These are phyloP conservation scores for Mylabris phalerata DNA, from an alignment of 1,140 invertebrate species.

Conservation along the genomic window DNA sequence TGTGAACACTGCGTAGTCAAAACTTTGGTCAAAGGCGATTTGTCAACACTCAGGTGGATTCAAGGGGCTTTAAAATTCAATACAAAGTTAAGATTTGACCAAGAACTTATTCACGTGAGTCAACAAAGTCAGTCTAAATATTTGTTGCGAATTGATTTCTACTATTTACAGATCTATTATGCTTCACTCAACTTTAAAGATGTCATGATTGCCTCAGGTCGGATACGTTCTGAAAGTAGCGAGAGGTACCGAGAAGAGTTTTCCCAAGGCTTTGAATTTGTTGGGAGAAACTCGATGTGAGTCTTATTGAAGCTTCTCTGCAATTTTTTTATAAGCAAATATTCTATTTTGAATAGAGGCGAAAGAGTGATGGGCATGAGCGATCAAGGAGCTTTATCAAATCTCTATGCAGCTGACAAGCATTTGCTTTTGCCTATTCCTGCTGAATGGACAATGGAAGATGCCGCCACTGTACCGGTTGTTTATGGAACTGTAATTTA, in stretches of 20 bases:
- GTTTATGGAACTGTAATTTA: too few species aligned
- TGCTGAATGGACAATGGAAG: constrained; percentile 70
- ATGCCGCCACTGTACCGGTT: constrained; percentile 80
- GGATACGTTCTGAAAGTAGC: constrained; percentile 48
- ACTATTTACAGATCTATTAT: constrained; percentile 55
- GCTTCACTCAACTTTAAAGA: background rate
- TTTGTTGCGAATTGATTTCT: constrained; percentile 55
- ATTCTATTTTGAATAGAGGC: constrained; percentile 43
- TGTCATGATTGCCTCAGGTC: constrained; percentile 42
- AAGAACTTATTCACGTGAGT: constrained; percentile 40
- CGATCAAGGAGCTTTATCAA: too few species aligned
- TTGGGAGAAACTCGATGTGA: constrained; percentile 63
- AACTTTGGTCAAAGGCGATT: constrained; percentile 70
- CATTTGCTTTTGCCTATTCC: constrained; percentile 50
- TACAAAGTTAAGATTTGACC: constrained; percentile 75
- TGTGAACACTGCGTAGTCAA: constrained; percentile 70
- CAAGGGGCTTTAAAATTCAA: constrained; percentile 90
- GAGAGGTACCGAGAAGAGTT: too few species aligned
- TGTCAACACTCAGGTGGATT: constrained; percentile 80
- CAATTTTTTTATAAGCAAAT: constrained; percentile 66
- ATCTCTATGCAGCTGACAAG: too few species aligned
- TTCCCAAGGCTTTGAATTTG: constrained; percentile 41
- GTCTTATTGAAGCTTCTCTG: constrained; percentile 41
- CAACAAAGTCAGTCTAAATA: too few species aligned
- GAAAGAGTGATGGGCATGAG: too few species aligned